These are phyloP conservation scores for Malacoctenus gilli DNA, from an alignment of 2,797 vertebrate genomes.

Conservation along the genomic window DNA sequence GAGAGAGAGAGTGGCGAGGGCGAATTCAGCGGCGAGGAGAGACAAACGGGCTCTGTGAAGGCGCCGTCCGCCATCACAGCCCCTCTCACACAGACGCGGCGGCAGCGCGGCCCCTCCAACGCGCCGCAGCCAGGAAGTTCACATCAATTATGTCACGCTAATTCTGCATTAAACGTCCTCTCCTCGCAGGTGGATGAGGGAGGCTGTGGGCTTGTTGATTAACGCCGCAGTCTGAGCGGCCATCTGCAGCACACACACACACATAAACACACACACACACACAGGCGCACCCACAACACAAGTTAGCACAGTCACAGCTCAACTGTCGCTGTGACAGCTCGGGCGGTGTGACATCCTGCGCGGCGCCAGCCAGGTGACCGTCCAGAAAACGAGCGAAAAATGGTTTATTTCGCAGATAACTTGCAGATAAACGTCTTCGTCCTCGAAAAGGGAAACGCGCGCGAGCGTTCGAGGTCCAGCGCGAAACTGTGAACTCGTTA, in stretches of 20 bases:
- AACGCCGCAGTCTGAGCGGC: slow-evolving; percentile 31
- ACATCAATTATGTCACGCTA: slow-evolving; percentile 55
- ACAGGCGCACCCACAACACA: not conserved
- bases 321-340: slow-evolving; percentile 18
- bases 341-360: not conserved
- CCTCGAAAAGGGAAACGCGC: no score
- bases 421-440: no score
- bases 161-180: slow-evolving; percentile 44
- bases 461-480: no score
- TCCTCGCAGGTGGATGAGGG: slow-evolving; percentile 40
- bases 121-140: slow-evolving; percentile 30
- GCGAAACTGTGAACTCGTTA: no score
- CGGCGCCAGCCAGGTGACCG: slow-evolving; percentile 7
- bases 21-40: not conserved
- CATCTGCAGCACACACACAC: slow-evolving; percentile 43
- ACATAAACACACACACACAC: no score
- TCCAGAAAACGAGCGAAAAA: no score
- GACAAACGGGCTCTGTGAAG: slow-evolving; percentile 22
- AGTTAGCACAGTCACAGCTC: not conserved
- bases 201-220: slow-evolving; percentile 39
- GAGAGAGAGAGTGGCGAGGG: slow-evolving; percentile 17
- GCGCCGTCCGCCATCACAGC: slow-evolving; percentile 6
- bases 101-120: slow-evolving; percentile 30
- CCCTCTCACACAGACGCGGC: slow-evolving; percentile 18
- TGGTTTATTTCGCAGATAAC: no score